Base-by-base conservation (phyloP, 2,113 vertebrate species). In the Nannobrachium achirus region DNA sequence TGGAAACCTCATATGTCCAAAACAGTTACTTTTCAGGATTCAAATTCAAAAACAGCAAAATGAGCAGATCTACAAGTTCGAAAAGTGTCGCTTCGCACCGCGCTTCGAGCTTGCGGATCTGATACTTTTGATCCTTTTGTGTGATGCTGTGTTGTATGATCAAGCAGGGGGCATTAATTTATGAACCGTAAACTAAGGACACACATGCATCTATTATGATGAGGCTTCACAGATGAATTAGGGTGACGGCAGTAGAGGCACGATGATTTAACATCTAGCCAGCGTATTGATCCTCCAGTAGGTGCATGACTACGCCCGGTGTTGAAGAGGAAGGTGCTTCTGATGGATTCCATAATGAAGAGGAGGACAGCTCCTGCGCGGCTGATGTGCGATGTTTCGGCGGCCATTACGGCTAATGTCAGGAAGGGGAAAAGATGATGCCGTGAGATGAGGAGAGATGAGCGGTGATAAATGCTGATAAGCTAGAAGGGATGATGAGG, bases 281-380 rank as follows among this genome's bases (percentile, higher is more conserved):
- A 1, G 0, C 2, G 53, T 82, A 83, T 80, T 61, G 82, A 85
- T 84, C 73, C 20, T 1, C 7, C 6, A 16, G 46, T 46, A 40
- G 46, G 53, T 51, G 78, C 62, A 16, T 20, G 10, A 45, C 71
- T 53, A 81, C 78, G 76, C 52, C 63, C 2, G 44, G 63, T 38
- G 48, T 39, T 69, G 71, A 7, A 52, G 67, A 57, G 78, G 70
- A 74, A 40, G 16, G 57, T 15, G 48, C 13, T 4, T 15, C 55
- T 66, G 67, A 77, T 78, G 55, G 63, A 72, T 62, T 52, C 39
- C 18, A 76, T 14, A 48, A 69, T 56, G 33, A 66, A 55, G 51
- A 48, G 7, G 13, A 15, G 44, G 52, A 15, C 6, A 48, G 49
- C 25, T 33, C 25, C 3, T 33, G 25, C 6, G 41, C 1, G 41